Evolutionary conservation across 2,113 vertebrate genomes (phyloP).

Genomic region (Tiliqua scincoides): DNA sequence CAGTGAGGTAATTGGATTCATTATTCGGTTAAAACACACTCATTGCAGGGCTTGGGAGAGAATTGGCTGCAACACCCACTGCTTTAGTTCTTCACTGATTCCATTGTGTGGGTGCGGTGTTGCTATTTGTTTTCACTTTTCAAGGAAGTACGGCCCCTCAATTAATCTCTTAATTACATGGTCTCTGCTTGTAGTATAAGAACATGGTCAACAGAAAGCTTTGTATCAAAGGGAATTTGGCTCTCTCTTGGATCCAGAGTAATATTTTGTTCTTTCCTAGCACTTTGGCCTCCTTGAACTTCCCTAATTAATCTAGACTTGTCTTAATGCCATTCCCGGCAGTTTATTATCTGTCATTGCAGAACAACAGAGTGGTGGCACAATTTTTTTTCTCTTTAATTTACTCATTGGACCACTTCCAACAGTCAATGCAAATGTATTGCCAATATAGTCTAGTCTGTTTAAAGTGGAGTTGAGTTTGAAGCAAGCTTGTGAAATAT

Average conservation of each 20-base stretch:
- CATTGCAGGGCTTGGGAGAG: background rate
- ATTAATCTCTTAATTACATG: background rate
- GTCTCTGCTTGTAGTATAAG: background rate
- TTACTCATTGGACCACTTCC: background rate
- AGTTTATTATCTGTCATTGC: background rate
- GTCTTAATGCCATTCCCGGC: background rate
- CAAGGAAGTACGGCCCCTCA: background rate
- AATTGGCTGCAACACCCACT: background rate
- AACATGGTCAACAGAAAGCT: background rate
- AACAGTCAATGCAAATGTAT: background rate
- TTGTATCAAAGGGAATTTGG: background rate
- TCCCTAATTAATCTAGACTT: background rate
- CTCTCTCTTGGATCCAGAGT: background rate
- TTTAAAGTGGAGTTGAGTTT: background rate
- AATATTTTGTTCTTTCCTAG: background rate
- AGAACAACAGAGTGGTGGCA: background rate
- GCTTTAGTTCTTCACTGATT: background rate
- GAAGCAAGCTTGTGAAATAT: background rate
- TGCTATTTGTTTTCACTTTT: slow-evolving; percentile 3
- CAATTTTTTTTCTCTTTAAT: background rate
- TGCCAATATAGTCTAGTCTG: background rate
- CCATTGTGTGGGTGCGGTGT: background rate
- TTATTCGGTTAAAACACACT: background rate
- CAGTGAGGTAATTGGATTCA: slow-evolving; percentile 1
- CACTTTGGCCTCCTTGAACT: background rate